Conservation (phyloP, 2,888 invertebrate species). For the Drosophila pseudotakahashii region DNA sequence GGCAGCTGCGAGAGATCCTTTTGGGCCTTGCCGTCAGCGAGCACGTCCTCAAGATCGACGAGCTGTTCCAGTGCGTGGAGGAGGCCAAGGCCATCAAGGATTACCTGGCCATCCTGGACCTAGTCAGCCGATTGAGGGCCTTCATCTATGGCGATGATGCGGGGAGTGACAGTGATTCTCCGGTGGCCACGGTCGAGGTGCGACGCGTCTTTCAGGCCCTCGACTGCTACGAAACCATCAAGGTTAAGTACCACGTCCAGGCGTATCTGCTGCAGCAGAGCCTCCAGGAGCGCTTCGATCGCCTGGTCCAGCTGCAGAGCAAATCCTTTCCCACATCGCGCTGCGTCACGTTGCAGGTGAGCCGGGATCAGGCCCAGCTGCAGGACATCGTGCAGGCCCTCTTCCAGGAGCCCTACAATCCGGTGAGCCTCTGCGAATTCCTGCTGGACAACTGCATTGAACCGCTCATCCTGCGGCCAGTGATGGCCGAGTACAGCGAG, state of each 20-base stretch:
- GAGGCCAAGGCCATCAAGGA: constrained; percentile 81
- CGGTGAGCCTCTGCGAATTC: constrained; percentile 81
- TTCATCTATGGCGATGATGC: constrained; percentile 71
- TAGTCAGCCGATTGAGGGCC: constrained; percentile 76
- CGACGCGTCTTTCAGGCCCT: constrained; percentile 79
- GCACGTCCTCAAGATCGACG: constrained; percentile 84
- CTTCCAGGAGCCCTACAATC: constrained; percentile 83
- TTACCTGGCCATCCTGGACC: constrained; percentile 77
- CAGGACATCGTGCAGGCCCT: constrained; percentile 82
- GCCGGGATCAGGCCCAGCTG: constrained; percentile 78
- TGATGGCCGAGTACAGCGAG: constrained; percentile 77
- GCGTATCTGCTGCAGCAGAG: constrained; percentile 81
- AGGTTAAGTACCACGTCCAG: constrained; percentile 82
- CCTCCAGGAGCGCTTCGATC: constrained; percentile 82
- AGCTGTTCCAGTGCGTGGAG: constrained; percentile 84
- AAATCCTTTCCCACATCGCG: constrained; percentile 82
- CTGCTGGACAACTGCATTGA: constrained; percentile 82
- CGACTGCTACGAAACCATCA: constrained; percentile 82
- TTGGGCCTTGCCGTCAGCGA: constrained; percentile 85
- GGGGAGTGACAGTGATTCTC: background rate
- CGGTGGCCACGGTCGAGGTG: constrained; percentile 46
- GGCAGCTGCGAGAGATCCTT: constrained; percentile 86
- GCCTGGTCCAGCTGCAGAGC: constrained; percentile 80
- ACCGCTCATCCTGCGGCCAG: constrained; percentile 82
- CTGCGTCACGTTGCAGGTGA: constrained; percentile 80